Percentiles rank a stretch among this genome's conserved stretches.
Conservation (phyloP, 1,140 invertebrate genomes). For the Mercenaria mercenaria region DNA sequence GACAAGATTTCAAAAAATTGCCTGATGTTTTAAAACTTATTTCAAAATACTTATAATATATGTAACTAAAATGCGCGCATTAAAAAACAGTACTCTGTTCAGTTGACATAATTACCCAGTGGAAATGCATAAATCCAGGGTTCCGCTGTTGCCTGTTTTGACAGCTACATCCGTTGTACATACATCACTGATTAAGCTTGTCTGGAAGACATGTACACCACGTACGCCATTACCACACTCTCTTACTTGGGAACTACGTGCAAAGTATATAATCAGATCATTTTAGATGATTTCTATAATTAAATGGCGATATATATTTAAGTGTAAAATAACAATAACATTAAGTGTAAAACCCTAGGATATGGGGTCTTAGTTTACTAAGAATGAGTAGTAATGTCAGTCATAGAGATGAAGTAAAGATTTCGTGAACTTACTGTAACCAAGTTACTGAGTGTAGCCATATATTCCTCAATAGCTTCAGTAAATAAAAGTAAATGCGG, state of each 20-base stretch:
- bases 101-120: constrained; percentile 12
- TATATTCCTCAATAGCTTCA: too few relatives aligned
- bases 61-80: too few relatives aligned
- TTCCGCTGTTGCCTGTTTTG: background rate
- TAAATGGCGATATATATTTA: background rate
- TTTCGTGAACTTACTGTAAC: too few relatives aligned
- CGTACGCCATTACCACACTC: constrained; percentile 24
- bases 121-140: background rate
- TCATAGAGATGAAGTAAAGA: background rate
- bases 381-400: background rate
- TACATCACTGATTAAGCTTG: background rate
- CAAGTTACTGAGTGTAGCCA: too few relatives aligned
- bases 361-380: background rate
- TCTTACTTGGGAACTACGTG: background rate
- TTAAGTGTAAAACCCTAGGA: background rate
- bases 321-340: background rate
- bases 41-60: too few relatives aligned
- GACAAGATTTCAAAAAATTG: too few relatives aligned
- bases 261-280: background rate
- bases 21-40: too few relatives aligned
- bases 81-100: too few relatives aligned
- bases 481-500: too few relatives aligned
- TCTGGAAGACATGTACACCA: background rate
- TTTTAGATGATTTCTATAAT: background rate
- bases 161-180: constrained; percentile 13